These are phyloP conservation scores for Zygothrica quintamaculata DNA, from an alignment of 2,888 invertebrate species.

Conservation along the genomic window DNA sequence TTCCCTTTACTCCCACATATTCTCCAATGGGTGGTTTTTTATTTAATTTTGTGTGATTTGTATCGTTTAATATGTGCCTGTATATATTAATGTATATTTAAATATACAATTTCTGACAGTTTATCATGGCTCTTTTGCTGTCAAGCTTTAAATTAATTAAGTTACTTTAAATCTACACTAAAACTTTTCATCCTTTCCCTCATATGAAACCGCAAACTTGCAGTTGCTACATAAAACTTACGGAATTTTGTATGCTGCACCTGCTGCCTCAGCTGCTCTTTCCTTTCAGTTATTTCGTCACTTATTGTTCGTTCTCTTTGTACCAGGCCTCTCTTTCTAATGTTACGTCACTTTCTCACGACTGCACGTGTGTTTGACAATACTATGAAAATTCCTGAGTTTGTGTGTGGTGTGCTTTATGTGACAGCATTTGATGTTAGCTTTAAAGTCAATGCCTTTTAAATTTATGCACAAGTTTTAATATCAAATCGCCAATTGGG, in stretches of 20 bases:
- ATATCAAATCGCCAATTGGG: constrained; percentile 10
- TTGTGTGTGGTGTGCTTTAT: constrained; percentile 7
- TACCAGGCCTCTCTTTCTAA: constrained; percentile 59
- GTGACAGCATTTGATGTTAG: constrained; percentile 32
- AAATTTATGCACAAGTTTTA: constrained; percentile 52
- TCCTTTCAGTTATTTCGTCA: constrained; percentile 32
- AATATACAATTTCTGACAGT: constrained; percentile 1
- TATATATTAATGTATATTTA: constrained; percentile 2
- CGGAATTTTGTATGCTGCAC: constrained; percentile 26
- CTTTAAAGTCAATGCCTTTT: constrained; percentile 56
- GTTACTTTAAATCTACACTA: constrained; percentile 10
- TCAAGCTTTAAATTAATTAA: constrained; percentile 12
- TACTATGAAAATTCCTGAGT: constrained; percentile 32
- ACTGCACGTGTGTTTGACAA: constrained; percentile 66
- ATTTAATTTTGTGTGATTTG: constrained; percentile 17
- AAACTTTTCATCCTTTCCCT: background rate
- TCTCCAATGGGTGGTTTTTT: constrained; percentile 16
- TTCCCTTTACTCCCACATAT: constrained; percentile 14
- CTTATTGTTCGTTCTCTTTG: constrained; percentile 32
- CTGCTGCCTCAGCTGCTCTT: constrained; percentile 33
- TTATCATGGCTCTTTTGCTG: constrained; percentile 18
- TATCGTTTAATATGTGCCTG: constrained; percentile 10
- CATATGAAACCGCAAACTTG: too few species aligned
- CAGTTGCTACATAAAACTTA: background rate
- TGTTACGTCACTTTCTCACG: constrained; percentile 81